Conservation (phyloP, 1,140 invertebrate genomes). For the Drosophila mauritiana region DNA sequence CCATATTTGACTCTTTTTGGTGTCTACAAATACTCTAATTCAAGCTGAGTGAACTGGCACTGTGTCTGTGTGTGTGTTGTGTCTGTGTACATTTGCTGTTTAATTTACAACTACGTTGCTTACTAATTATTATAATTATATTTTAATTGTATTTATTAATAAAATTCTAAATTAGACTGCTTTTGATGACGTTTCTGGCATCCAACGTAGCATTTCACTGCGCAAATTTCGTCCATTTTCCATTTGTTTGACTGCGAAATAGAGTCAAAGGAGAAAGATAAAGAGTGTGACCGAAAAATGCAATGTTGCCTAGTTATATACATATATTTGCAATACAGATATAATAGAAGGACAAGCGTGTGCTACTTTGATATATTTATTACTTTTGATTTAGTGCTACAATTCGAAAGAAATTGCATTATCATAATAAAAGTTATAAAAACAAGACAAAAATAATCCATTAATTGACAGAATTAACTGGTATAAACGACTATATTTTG, state of each 20-base stretch:
- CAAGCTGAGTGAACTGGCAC: conserved; percentile 62
- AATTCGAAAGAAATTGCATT: not conserved
- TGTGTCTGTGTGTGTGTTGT: conserved; percentile 37
- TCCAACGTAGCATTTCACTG: conserved; percentile 84
- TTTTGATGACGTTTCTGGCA: conserved; percentile 85
- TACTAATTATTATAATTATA: conserved; percentile 71
- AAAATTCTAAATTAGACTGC: conserved; percentile 84
- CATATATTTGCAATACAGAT: not conserved
- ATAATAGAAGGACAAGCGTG: not conserved
- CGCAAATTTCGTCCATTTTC: conserved; percentile 84
- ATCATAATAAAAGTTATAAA: no score
- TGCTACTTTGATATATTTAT: not conserved
- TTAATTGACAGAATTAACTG: no score
- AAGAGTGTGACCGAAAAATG: not conserved
- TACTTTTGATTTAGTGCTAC: not conserved
- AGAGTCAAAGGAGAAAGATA: conserved; percentile 4
- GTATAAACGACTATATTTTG: not conserved
- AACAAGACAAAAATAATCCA: no score
- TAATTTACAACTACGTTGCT: conserved; percentile 81
- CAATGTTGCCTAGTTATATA: conserved; percentile 7
- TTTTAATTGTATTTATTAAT: conserved; percentile 74
- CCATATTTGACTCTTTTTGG: conserved; percentile 36
- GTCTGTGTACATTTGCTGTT: conserved; percentile 69
- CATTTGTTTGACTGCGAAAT: conserved; percentile 79
- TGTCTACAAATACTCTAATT: conserved; percentile 57